These are phyloP conservation scores for Pogoniulus pusillus DNA, from an alignment of 2,797 vertebrate species.

Conservation along the genomic window DNA sequence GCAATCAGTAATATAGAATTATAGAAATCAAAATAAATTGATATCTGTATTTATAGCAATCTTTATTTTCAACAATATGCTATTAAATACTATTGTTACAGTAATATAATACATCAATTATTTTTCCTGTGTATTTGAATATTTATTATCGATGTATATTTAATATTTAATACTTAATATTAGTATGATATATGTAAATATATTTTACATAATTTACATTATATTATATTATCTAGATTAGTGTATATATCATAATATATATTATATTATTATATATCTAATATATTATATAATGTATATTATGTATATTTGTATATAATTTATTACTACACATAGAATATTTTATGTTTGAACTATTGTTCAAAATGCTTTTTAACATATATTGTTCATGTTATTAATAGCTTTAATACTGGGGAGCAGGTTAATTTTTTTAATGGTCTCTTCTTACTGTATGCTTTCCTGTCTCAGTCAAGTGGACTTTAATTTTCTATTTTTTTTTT, in stretches of 20 bases:
- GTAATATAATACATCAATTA: not conserved
- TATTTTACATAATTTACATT: not conserved
- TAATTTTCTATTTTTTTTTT: not conserved
- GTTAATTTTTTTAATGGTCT: not conserved
- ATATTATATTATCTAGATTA: not conserved
- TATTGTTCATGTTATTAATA: not conserved
- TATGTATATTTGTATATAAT: not conserved
- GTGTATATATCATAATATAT: no score
- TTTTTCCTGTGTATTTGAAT: not conserved
- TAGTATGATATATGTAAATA: not conserved
- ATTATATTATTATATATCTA: no score
- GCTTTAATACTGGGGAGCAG: not conserved
- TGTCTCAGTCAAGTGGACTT: fast-evolving
- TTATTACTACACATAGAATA: no score
- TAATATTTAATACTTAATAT: not conserved
- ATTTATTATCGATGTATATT: not conserved
- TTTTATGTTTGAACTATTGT: not conserved
- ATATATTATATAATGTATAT: not conserved
- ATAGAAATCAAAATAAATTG: not conserved
- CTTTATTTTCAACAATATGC: not conserved
- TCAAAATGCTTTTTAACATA: not conserved
- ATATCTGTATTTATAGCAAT: not conserved
- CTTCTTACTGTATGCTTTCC: not conserved
- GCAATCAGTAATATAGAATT: not conserved
- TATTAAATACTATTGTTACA: not conserved